Evolutionary conservation across 2,797 vertebrate species (phyloP), one percentile per base, ranked within the genome.

Genomic region (Liasis olivaceus): DNA sequence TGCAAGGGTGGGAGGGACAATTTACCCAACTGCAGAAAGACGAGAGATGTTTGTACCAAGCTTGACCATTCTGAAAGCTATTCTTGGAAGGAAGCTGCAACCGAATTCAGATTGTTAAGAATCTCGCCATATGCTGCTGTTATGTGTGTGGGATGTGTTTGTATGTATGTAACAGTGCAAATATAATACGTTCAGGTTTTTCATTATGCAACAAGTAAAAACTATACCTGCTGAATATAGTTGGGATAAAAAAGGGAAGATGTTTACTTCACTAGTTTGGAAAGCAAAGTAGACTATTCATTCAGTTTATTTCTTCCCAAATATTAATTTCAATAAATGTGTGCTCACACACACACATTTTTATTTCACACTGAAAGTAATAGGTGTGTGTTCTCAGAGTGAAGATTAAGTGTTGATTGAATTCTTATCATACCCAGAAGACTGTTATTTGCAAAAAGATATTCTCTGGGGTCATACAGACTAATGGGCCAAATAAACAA

Each of bases 401-500:
- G 4, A 88, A 62, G 20, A n/a, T 14, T n/a, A 56, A 36, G 0
- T 26, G 24, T 64, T 1, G 8, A 85, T 36, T 42, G 0, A 92
- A 93, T 62, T 0, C 0, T 64, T 2, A 88, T 54, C 69, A 92
- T 51, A 88, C 77, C n/a, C 91, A 94, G 95, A 95, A 0, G 95
- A 91, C 95, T 96, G 93, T 93, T 59, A 89, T 92, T 88, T 90
- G 87, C 87, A 92, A 96, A 96, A 88, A 95, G 93, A 89, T 56
- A 58, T 94, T 93, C 94, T 72, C 94, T 87, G 90, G 42, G 93
- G 93, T 96, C 56, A 81, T 89, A 63, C 69, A 7, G 91, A 86
- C 92, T 95, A 31, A 87, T 91, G 64, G 96, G 90, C 94, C 94
- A 63, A 94, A 96, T 36, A 97, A 98, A 98, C 97, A 98, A 97